Conservation (phyloP, 2,113 vertebrate genomes). For the Promerops cafer region DNA sequence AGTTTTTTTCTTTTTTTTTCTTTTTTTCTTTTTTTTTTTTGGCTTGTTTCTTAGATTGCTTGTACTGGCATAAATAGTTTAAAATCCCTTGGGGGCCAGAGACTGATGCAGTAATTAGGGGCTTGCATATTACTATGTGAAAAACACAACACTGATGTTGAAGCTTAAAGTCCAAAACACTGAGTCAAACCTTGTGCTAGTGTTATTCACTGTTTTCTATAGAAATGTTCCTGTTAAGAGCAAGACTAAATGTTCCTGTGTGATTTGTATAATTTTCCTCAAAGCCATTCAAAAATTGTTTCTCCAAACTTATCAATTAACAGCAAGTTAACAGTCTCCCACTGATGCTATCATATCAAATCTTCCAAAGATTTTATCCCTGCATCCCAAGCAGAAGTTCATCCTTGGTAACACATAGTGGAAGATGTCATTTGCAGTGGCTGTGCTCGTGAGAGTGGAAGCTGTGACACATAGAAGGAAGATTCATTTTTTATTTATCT, state of each 20-base stretch:
- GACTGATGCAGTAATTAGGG: not conserved
- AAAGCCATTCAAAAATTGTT: not conserved
- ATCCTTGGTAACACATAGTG: not conserved
- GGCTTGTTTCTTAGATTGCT: not conserved
- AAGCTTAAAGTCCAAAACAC: not conserved
- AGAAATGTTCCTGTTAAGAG: not conserved
- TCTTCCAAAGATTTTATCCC: not conserved
- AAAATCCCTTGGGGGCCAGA: not conserved
- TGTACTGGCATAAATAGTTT: not conserved
- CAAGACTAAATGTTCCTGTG: not conserved
- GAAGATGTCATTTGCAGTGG: not conserved
- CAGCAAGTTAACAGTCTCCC: not conserved
- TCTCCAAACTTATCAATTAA: not conserved
- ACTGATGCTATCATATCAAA: not conserved
- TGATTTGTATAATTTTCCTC: not conserved
- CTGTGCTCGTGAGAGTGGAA: not conserved
- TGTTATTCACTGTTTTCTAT: not conserved
- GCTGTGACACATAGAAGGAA: not conserved
- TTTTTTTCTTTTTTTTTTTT: not conserved
- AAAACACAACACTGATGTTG: not conserved
- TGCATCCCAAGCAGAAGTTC: not conserved
- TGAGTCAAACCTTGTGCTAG: not conserved
- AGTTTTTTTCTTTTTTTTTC: too few species aligned
- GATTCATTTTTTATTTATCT: not conserved
- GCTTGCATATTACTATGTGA: not conserved